Evolutionary conservation across 2,113 vertebrate genomes (phyloP).

Genomic region (Monarcha castaneiventris): DNA sequence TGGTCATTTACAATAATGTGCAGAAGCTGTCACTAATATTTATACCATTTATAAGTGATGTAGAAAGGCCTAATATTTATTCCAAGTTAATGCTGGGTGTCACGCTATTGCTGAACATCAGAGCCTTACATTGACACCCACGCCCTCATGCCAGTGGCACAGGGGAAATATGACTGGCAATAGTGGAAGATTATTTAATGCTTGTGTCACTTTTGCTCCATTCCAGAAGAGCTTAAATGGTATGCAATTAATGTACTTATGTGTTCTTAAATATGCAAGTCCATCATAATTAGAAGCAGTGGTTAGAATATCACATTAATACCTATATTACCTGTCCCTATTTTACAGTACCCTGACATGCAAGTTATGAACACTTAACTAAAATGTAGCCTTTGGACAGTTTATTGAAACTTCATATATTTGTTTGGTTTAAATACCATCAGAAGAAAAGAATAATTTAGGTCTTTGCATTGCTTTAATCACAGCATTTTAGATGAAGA

Average conservation of each 20-base stretch:
- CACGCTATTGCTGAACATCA: background rate
- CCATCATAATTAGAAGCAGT: constrained; percentile 31
- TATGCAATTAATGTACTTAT: constrained; percentile 22
- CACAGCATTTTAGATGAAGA: background rate
- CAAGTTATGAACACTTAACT: background rate
- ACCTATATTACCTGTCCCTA: background rate
- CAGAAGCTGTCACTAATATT: background rate
- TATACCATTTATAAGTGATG: background rate
- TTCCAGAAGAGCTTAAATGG: background rate
- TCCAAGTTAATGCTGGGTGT: background rate
- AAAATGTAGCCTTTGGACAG: background rate
- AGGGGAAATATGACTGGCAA: background rate
- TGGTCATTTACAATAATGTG: background rate
- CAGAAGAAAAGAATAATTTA: background rate
- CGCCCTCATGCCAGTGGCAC: background rate
- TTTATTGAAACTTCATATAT: background rate
- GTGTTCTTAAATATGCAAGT: constrained; percentile 9
- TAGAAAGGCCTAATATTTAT: background rate
- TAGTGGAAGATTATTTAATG: constrained; percentile 11
- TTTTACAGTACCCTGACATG: background rate
- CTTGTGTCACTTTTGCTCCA: background rate
- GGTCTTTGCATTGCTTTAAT: background rate
- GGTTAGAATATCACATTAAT: background rate
- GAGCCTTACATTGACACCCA: background rate
- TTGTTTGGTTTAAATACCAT: background rate